Percentiles rank a stretch among this genome's conserved stretches.
Conservation (phyloP, 1,140 invertebrate genomes). For the Elymnias hypermnestra region DNA sequence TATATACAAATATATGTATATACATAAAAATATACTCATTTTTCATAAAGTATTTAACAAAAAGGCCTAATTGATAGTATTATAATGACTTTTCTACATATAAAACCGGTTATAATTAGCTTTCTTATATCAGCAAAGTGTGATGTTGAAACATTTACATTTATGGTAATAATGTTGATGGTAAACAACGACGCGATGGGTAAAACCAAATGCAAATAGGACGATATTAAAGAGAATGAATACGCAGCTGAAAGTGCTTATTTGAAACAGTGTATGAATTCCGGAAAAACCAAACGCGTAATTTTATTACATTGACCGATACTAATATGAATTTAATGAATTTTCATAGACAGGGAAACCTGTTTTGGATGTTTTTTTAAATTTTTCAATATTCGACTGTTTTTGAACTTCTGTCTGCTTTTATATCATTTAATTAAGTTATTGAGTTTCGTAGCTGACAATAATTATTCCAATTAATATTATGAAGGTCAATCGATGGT, state of each 20-base stretch:
- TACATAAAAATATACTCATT: no score
- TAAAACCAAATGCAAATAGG: conserved; percentile 46
- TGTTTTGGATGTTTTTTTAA: conserved; percentile 15
- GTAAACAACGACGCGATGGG: conserved; percentile 21
- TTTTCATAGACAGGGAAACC: conserved; percentile 30
- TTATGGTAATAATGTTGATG: conserved; percentile 3
- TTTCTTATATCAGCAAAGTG: background rate
- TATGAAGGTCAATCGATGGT: no score
- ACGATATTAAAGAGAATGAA: conserved; percentile 9
- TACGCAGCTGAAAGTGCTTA: conserved; percentile 25
- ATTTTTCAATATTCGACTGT: no score
- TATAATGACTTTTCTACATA: no score
- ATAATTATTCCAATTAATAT: no score
- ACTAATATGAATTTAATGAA: conserved; percentile 38
- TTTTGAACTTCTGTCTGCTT: no score
- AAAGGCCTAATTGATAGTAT: no score
- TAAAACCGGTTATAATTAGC: no score
- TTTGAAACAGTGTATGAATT: conserved; percentile 30
- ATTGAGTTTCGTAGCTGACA: no score
- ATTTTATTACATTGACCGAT: conserved; percentile 15
- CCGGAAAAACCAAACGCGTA: conserved; percentile 36
- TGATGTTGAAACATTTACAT: background rate
- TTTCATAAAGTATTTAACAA: no score
- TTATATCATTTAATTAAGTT: no score
- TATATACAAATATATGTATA: no score